phyloP scores from a whole-genome alignment of 2,888 invertebrate species.

The Pecten maximus region DNA sequence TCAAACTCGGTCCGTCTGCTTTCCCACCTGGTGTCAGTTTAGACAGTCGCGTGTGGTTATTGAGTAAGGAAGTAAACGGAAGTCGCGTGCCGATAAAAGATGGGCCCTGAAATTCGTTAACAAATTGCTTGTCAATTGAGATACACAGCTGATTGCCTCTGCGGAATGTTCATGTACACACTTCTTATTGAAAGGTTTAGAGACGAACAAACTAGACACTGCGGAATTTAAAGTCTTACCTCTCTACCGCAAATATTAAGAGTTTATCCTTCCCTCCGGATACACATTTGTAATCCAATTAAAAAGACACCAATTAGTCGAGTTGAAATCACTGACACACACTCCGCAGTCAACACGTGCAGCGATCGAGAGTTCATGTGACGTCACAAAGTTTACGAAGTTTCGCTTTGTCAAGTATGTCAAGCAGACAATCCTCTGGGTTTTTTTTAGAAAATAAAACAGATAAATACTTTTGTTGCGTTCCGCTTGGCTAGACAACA shows the following conservation, averaged over 20 bases:
- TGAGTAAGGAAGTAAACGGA: not conserved
- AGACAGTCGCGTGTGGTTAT: not conserved
- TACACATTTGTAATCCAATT: not conserved
- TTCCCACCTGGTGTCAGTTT: not conserved
- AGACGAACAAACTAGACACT: not conserved
- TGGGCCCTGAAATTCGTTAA: constrained; percentile 11
- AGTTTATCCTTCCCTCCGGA: not conserved
- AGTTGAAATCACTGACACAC: not conserved
- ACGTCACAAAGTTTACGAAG: constrained; percentile 4
- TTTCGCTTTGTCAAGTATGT: constrained; percentile 10
- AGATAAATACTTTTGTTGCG: constrained; percentile 24
- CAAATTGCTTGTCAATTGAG: constrained; percentile 33
- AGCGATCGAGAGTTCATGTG: not conserved
- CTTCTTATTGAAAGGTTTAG: not conserved
- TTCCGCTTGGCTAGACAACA: not conserved
- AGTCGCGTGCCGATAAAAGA: constrained; percentile 28
- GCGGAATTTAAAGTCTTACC: not conserved
- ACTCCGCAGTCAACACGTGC: not conserved
- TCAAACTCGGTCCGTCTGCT: not conserved
- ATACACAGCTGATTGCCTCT: not conserved
- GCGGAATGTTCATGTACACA: not conserved
- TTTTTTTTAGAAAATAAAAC: constrained; percentile 24
- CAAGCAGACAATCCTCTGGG: not conserved
- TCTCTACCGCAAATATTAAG: not conserved
- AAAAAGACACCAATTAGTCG: not conserved